phyloP scores from a whole-genome alignment of 2,888 invertebrate species.

The Carterocephalus palaemon region DNA sequence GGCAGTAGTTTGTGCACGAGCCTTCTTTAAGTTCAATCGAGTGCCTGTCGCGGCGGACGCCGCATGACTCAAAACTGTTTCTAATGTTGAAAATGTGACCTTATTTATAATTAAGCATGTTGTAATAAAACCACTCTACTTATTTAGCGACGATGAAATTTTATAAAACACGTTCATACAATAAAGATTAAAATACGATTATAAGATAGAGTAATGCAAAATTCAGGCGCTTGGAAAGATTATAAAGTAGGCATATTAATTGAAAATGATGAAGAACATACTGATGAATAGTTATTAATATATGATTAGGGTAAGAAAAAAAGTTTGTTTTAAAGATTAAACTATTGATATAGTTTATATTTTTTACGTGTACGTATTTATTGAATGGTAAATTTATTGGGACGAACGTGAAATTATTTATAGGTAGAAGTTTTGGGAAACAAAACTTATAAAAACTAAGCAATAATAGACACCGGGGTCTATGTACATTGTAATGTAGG shows the following conservation, averaged over 20 bases:
- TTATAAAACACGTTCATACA: conserved; percentile 62
- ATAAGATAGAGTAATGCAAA: conserved; percentile 67
- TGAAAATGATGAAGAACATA: conserved; percentile 75
- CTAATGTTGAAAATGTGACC: conserved; percentile 53
- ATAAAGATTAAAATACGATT: conserved; percentile 56
- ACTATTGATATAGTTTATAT: conserved; percentile 80
- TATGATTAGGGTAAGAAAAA: conserved; percentile 70
- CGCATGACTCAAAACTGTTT: conserved; percentile 49
- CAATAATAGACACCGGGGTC: conserved; percentile 75
- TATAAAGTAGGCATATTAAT: conserved; percentile 78
- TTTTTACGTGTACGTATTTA: conserved; percentile 80
- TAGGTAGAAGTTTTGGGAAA: conserved; percentile 74
- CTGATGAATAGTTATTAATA: conserved; percentile 79
- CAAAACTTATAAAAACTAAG: conserved; percentile 78
- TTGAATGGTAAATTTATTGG: conserved; percentile 79
- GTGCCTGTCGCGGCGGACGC: conserved; percentile 56
- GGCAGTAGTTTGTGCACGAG: conserved; percentile 64
- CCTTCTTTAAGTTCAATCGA: conserved; percentile 69
- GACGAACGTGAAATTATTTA: conserved; percentile 77
- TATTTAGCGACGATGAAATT: conserved; percentile 60
- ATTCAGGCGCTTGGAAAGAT: conserved; percentile 77
- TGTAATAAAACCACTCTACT: conserved; percentile 49
- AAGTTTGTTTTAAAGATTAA: conserved; percentile 80
- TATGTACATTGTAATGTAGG: conserved; percentile 76
- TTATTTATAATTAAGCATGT: conserved; percentile 46